Percentiles rank a stretch among this genome's conserved stretches.
Conservation (phyloP, 2,888 invertebrate species). For the Epirrita christyi region DNA sequence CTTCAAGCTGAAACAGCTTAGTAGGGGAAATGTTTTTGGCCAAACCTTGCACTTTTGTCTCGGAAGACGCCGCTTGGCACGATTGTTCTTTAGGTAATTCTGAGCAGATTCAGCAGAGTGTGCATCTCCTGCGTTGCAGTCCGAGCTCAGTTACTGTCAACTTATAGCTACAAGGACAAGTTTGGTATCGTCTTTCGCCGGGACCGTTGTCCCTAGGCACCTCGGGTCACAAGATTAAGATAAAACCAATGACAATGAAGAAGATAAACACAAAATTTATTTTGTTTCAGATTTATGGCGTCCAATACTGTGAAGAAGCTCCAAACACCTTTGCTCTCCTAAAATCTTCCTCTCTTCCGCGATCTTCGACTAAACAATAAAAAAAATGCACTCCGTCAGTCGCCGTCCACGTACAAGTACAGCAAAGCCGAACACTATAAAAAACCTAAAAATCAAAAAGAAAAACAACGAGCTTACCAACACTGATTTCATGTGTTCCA, state of each 20-base stretch:
- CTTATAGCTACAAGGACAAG: no score
- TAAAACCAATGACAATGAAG: not conserved
- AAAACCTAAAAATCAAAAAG: slow-evolving; percentile 68
- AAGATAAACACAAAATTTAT: slow-evolving; percentile 11
- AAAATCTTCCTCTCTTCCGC: slow-evolving; percentile 42
- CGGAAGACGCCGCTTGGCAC: no score
- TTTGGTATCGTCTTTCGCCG: no score
- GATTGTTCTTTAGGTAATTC: no score
- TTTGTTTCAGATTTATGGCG: slow-evolving; percentile 70
- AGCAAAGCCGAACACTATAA: slow-evolving; percentile 52
- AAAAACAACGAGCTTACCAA: slow-evolving; percentile 72
- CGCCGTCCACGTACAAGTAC: slow-evolving; percentile 61
- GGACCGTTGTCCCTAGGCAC: no score
- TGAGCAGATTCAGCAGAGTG: no score
- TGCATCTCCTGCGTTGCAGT: no score
- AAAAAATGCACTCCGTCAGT: slow-evolving; percentile 68
- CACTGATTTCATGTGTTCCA: slow-evolving; percentile 61
- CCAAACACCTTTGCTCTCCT: slow-evolving; percentile 35
- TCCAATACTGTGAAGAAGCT: slow-evolving; percentile 47
- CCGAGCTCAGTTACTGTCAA: no score
- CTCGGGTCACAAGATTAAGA: not conserved
- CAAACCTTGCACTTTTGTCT: no score
- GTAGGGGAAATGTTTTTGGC: no score
- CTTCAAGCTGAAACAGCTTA: no score
- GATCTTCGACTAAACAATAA: slow-evolving; percentile 45